phyloP scores from a whole-genome alignment of 2,113 vertebrate genomes.

The Trematocara unimaculatum region DNA sequence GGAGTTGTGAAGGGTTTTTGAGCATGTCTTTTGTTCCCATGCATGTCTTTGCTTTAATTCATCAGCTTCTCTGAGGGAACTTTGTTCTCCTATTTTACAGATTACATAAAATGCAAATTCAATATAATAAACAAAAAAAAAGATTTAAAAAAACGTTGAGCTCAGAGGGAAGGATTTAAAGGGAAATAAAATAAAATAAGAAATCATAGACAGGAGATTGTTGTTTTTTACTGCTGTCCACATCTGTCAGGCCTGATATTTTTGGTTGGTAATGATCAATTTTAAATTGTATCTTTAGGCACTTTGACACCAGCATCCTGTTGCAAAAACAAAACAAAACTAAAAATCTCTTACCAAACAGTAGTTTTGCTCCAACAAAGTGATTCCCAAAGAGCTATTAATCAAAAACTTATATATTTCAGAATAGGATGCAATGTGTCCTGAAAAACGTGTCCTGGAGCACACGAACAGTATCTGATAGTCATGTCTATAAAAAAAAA shows the following conservation, averaged over 20 bases:
- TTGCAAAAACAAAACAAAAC: background rate
- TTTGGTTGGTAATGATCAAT: background rate
- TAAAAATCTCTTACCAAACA: background rate
- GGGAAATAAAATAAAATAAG: background rate
- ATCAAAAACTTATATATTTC: background rate
- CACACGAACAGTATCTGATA: background rate
- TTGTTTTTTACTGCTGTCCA: background rate
- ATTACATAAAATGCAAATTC: background rate
- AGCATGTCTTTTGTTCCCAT: background rate
- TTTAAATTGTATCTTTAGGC: background rate
- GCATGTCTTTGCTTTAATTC: background rate
- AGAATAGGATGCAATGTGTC: background rate
- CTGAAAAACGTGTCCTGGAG: background rate
- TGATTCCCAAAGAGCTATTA: background rate
- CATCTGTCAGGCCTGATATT: background rate
- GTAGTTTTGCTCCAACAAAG: background rate
- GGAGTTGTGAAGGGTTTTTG: background rate
- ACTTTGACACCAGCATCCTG: background rate
- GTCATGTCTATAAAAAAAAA: background rate
- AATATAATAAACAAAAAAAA: background rate
- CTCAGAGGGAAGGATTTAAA: background rate
- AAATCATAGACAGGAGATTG: background rate
- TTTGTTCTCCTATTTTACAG: background rate
- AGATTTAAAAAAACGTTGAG: rapidly evolving
- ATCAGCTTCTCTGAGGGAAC: background rate